Percentiles rank a stretch among this genome's conserved stretches.
phyloP scores from a whole-genome alignment of 2,888 invertebrate genomes.

The Meiosimyza decipiens region DNA sequence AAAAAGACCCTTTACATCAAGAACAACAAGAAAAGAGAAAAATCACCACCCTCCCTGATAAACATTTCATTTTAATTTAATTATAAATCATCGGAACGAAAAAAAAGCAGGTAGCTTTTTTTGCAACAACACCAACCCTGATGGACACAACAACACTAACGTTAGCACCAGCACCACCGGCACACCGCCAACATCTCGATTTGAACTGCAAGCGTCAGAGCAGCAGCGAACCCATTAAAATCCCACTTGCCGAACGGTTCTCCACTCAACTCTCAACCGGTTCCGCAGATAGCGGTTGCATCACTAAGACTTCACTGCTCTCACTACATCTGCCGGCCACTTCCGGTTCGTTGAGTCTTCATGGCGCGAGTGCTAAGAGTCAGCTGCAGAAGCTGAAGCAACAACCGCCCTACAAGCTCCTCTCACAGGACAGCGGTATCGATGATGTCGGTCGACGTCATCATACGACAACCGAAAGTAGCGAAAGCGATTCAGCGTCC shows the following conservation, averaged over 20 bases:
- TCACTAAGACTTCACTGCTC: constrained; percentile 49
- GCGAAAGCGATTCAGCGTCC: constrained; percentile 22
- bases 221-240: constrained; percentile 59
- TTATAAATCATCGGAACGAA: constrained; percentile 2
- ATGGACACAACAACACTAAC: constrained; percentile 55
- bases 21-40: constrained; percentile 31
- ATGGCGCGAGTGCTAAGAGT: constrained; percentile 51
- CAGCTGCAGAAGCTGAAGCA: constrained; percentile 52
- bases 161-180: constrained; percentile 37
- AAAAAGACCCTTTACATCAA: constrained; percentile 2
- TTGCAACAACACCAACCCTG: constrained; percentile 50
- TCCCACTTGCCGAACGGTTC: constrained; percentile 60
- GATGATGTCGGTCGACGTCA: constrained; percentile 54
- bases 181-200: constrained; percentile 10
- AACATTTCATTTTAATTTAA: constrained; percentile 24
- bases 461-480: not conserved
- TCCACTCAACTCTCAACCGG: constrained; percentile 62
- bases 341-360: constrained; percentile 59
- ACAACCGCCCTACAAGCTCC: constrained; percentile 45
- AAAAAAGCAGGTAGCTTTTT: constrained; percentile 10
- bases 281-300: constrained; percentile 62
- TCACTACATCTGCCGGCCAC: constrained; percentile 56
- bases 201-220: constrained; percentile 35
- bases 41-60: constrained; percentile 2
- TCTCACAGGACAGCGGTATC: constrained; percentile 66